Base-by-base conservation (phyloP, 2,113 vertebrate genomes). In the Psittacula cyanocephala region DNA sequence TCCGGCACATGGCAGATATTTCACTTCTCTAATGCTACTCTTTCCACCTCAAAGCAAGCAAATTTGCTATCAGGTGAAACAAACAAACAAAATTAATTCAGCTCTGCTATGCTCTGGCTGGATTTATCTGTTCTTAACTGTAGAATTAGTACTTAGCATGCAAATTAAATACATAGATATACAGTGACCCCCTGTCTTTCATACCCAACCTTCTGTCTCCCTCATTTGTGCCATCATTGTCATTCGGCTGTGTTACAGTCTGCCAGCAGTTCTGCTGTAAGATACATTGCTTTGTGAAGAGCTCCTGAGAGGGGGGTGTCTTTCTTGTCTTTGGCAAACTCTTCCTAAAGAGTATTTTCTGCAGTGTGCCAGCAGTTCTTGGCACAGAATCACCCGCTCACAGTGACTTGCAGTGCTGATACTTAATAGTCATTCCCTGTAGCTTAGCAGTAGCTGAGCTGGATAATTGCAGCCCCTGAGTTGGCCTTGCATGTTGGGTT, bases 371-470 rank as follows among this genome's bases (percentile, higher is more conserved):
- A 94, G 92, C 67, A 93, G 70, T 55, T 95, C 80, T 86, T 97
- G 97, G 97, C 96, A 91, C 53, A 31, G 87, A 50, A 43, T 74
- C 10, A 24, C 57, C 75, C 29, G 75, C 85, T 95, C 82, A 63
- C 53, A 77, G 81, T 95, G 93, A 96, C 96, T 95, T 96, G 95
- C 95, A 97, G 91, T n/a, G 86, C 10, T 6, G 77, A 82, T 95
- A 93, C 90, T 97, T 97, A 96, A 93, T 80, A 96, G 96, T 97
- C 95, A 93, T 84, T 25, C 68, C 86, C 94, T 89, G 95, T 97
- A 95, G 91, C 86, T 81, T 80, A 95, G 75, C 91, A 89, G 78
- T 39, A 77, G 89, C 82, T 60, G 88, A 85, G 88, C 88, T 62
- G 83, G 94, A 81, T 94, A 93, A 88, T 33, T n/a, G 78, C 81